Evolutionary conservation across 2,113 vertebrate genomes (phyloP).

Genomic region (Procavia capensis): DNA sequence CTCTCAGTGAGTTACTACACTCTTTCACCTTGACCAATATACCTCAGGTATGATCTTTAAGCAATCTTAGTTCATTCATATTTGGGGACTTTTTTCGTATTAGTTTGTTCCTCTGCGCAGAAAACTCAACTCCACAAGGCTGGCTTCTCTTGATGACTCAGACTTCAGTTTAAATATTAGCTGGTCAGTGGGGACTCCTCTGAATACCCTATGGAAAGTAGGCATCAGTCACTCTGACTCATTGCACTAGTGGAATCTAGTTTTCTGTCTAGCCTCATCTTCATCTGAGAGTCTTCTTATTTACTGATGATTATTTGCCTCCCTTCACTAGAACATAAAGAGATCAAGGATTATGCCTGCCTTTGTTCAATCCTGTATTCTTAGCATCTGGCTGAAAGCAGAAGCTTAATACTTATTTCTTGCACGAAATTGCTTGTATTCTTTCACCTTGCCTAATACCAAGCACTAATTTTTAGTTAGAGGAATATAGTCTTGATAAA

Average conservation of each 20-base stretch:
- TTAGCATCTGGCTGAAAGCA: not conserved
- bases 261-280: not conserved
- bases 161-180: slow-evolving; percentile 7
- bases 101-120: not conserved
- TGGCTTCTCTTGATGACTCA: not conserved
- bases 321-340: not conserved
- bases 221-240: not conserved
- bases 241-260: not conserved
- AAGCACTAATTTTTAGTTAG: slow-evolving; percentile 30
- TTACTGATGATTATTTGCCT: not conserved
- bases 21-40: not conserved
- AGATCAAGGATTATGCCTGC: not conserved
- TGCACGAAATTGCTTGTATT: not conserved
- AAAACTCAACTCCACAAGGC: not conserved
- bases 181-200: not conserved
- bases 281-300: not conserved
- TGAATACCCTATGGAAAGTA: not conserved
- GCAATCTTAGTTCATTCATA: not conserved
- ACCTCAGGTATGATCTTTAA: not conserved
- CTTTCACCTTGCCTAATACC: not conserved
- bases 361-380: not conserved
- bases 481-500: slow-evolving; percentile 1
- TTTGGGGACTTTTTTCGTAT: not conserved
- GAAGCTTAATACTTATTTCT: not conserved
- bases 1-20: not conserved